phyloP scores from a whole-genome alignment of 2,888 invertebrate genomes.

The Papilio demoleus region DNA sequence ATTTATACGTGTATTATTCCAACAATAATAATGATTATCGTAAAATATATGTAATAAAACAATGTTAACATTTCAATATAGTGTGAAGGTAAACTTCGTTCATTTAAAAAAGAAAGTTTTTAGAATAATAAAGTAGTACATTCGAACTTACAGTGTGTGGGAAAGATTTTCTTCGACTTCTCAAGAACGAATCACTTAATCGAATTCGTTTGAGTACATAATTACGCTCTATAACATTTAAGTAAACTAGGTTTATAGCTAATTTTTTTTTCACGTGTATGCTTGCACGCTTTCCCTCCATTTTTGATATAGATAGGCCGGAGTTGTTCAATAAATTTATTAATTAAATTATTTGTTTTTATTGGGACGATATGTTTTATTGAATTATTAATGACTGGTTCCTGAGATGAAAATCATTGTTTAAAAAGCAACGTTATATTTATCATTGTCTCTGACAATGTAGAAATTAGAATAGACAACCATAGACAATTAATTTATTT shows the following conservation, averaged over 20 bases:
- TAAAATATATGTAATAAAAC: not conserved
- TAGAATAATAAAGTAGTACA: constrained; percentile 37
- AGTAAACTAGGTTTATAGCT: constrained; percentile 42
- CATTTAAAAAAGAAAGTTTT: constrained; percentile 37
- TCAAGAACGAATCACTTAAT: constrained; percentile 38
- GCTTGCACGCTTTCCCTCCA: constrained; percentile 1
- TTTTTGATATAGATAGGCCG: not conserved
- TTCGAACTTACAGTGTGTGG: constrained; percentile 34
- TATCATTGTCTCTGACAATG: too few relatives aligned
- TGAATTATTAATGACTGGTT: too few relatives aligned
- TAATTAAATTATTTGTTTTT: not conserved
- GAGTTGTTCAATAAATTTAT: not conserved
- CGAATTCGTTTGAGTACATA: constrained; percentile 37
- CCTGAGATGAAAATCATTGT: too few relatives aligned
- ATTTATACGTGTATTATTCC: not conserved
- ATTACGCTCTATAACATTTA: constrained; percentile 38
- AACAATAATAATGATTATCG: not conserved
- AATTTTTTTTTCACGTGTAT: constrained; percentile 19
- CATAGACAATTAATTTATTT: too few relatives aligned
- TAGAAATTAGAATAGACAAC: too few relatives aligned
- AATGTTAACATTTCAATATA: not conserved
- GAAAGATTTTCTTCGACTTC: constrained; percentile 35
- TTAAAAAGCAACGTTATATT: too few relatives aligned
- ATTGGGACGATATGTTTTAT: too few relatives aligned
- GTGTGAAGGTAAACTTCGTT: constrained; percentile 1